Evolutionary conservation across 2,113 vertebrate genomes (phyloP), one percentile per base, ranked within the genome.

Genomic region (Blennius ocellaris): DNA sequence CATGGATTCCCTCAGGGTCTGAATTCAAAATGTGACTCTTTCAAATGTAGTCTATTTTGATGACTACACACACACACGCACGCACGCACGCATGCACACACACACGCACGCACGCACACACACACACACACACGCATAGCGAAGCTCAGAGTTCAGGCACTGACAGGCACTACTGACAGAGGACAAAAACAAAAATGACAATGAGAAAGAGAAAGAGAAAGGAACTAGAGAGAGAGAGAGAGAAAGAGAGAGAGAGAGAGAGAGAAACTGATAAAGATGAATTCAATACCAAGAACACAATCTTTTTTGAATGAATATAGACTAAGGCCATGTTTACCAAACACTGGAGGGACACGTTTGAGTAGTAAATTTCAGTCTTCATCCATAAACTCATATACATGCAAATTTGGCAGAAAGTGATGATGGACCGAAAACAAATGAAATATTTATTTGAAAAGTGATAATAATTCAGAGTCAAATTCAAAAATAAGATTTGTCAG

Each of bases 311-410:
- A 8, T 47, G 61, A 80, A 65, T 12, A 3, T 21, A 30, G 11
- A 56, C 57, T 2, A 65, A 69, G 63, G 51, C n/a, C 12, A 60
- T 73, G 17, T 73, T 61, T 6, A 78, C 73, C 49, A 41, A 39
- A 60, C 49, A 45, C 69, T 54, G 38, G 37, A 52, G 21, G 21
- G 21, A 43, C 50, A 9, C 51, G 40, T 1, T 44, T 54, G 38
- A 54, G 45, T 64, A 55, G 75, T 53, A 57, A 71, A 17, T 51
- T 52, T 30, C 44, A 8, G 43, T 52, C 47, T 12, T 58, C 66
- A 48, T 52, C 40, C 47, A 54, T 73, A 49, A 87, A 78, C 9
- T 47, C 6, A 69, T 69, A 69, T 69, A 65, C 49, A 76, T 87
- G 71, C 64, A 81, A 78, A 81, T 78, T 59, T 62, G 48, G 56